Percentiles rank a stretch among this genome's conserved stretches.
Conservation (phyloP, 1,140 invertebrate species). For the Sminthurides bifidus region DNA sequence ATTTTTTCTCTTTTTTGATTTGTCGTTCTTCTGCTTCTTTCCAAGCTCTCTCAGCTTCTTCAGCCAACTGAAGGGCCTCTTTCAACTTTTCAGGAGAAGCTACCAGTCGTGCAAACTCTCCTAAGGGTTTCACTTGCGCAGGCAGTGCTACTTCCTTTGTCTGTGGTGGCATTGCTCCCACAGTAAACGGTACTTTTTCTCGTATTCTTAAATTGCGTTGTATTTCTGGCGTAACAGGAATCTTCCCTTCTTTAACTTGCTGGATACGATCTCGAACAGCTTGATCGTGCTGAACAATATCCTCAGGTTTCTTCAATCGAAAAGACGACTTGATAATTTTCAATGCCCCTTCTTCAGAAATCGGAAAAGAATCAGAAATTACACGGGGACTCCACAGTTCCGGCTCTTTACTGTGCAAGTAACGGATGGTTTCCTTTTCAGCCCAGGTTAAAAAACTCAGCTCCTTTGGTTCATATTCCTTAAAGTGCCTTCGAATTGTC, state of each 20-base stretch:
- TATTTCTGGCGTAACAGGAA: constrained; percentile 20
- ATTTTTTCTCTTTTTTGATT: neutral
- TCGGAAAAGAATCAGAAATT: constrained; percentile 67
- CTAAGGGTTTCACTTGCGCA: neutral
- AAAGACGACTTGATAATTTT: constrained; percentile 12
- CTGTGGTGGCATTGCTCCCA: neutral
- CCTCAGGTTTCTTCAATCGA: neutral
- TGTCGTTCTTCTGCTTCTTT: neutral
- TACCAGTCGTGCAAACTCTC: constrained; percentile 22
- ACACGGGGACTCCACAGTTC: constrained; percentile 58
- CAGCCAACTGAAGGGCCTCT: neutral
- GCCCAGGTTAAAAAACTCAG: constrained; percentile 66
- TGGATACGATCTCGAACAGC: constrained; percentile 1
- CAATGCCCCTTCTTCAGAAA: constrained; percentile 41
- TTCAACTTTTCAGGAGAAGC: neutral
- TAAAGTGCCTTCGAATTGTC: constrained; percentile 53
- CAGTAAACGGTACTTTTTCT: constrained; percentile 8
- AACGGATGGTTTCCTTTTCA: constrained; percentile 68
- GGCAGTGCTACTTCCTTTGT: neutral
- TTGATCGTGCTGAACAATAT: constrained; percentile 16
- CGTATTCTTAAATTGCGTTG: constrained; percentile 19
- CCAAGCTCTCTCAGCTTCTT: neutral
- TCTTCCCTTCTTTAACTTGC: constrained; percentile 17
- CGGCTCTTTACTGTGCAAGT: constrained; percentile 52
- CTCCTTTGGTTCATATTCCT: constrained; percentile 41